Conservation (phyloP, 2,113 vertebrate genomes). For the Crocuta crocuta region DNA sequence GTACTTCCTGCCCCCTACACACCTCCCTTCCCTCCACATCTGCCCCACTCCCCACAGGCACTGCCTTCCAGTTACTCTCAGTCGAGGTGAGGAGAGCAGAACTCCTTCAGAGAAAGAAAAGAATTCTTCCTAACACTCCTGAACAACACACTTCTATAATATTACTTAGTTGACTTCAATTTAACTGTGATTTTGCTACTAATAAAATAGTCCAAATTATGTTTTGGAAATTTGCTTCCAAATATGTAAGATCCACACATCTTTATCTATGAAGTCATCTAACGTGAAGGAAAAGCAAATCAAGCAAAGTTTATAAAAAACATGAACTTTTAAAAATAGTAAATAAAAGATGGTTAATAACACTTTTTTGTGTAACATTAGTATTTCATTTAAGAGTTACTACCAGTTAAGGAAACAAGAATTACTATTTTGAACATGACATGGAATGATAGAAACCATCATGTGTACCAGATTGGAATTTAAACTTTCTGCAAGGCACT, state of each 20-base stretch:
- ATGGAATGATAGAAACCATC: constrained; percentile 84
- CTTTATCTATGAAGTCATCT: neutral
- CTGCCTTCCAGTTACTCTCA: neutral
- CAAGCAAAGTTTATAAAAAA: constrained; percentile 30
- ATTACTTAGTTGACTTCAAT: neutral
- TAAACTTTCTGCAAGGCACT: constrained; percentile 90
- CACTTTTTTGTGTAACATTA: neutral
- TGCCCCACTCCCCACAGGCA: rapidly evolving
- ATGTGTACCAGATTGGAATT: constrained; percentile 89
- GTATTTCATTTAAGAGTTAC: constrained; percentile 46
- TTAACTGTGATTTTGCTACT: neutral
- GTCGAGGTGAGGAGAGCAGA: neutral
- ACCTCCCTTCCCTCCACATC: rapidly evolving
- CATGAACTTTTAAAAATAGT: neutral
- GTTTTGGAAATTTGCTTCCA: neutral
- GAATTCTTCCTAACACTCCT: neutral
- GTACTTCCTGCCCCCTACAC: no score
- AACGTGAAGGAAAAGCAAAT: neutral
- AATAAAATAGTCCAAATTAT: neutral
- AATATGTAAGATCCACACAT: neutral
- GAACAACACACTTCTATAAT: neutral
- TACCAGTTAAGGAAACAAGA: constrained; percentile 27
- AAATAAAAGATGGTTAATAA: constrained; percentile 16
- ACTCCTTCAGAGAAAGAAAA: neutral
- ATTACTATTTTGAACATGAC: constrained; percentile 78